phyloP scores from a whole-genome alignment of 2,797 vertebrate genomes.

The Amblyraja radiata region DNA sequence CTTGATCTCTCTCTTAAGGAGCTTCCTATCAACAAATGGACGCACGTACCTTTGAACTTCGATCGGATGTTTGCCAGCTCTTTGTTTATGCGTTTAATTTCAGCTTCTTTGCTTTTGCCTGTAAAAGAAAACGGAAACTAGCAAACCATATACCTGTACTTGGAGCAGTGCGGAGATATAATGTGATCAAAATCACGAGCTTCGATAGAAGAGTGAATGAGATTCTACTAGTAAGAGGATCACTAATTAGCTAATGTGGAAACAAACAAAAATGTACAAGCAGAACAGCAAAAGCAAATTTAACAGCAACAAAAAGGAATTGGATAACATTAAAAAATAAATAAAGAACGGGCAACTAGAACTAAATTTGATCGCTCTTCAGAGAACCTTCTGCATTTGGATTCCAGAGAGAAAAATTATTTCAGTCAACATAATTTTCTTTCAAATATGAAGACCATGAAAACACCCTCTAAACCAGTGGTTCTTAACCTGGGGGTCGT shows the following conservation, averaged over 20 bases:
- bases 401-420: neutral
- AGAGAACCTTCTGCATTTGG: neutral
- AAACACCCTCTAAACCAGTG: too few species aligned
- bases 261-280: neutral
- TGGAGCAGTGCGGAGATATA: too few species aligned
- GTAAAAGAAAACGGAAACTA: conserved; percentile 17
- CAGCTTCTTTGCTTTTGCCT: conserved; percentile 91
- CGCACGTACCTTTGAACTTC: conserved; percentile 74
- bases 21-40: neutral
- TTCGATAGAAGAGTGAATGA: neutral
- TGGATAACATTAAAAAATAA: neutral
- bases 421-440: neutral
- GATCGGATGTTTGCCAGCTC: conserved; percentile 87
- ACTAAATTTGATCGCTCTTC: neutral
- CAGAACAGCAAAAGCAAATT: neutral
- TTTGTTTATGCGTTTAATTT: conserved; percentile 89
- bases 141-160: too few species aligned
- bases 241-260: too few species aligned
- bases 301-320: neutral
- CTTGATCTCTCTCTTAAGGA: neutral
- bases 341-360: neutral
- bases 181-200: neutral
- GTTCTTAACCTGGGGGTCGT: too few species aligned
- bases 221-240: neutral
- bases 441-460: neutral